Evolutionary conservation across 2,113 vertebrate genomes (phyloP), one percentile per base, ranked within the genome.

Genomic region (Ptilonorhynchus violaceus): DNA sequence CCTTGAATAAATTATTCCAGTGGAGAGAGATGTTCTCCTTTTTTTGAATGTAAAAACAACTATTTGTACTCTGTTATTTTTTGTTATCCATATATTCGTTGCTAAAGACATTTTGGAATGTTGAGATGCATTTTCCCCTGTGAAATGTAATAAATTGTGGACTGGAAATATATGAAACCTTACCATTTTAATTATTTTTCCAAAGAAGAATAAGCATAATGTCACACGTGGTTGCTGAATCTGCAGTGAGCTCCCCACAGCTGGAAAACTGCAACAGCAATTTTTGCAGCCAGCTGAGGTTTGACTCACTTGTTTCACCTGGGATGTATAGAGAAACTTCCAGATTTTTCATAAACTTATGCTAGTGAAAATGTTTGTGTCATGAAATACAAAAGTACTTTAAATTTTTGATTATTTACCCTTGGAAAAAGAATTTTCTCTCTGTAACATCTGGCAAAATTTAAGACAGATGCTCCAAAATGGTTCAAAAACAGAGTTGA

Each of bases 161-260:
- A 37, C 49, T 60, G 14, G 33, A 95, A 95, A 86, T 44, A 64
- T 11, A 72, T 46, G 73, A 92, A 86, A 84, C 15, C 20, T 68
- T 44, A 86, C 52, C 11, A 55, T 86, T 93, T 93, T 49, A 89
- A 89, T 93, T 93, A 84, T 23, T 86, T 94, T 18, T 35, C 59
- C 17, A 39, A 63, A 90, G 76, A 96, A 94, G 72, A 94, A 74
- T 91, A 94, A 95, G 82, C 72, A 90, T 59, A 83, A 69, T 94
- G 90, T 75, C 90, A 84, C 35, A 78, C 0, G 0, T 25, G 28
- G 27, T 39, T 94, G 90, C 92, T 96, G 93, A 93, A 92, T 93
- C 76, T 78, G 90, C 95, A 93, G 46, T 46, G 68, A 94, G 60
- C 52, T 94, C 31, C 47, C 52, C 72, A 80, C 72, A 89, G 68